Conservation (phyloP, 2,797 vertebrate species). For the Pterois miles region DNA sequence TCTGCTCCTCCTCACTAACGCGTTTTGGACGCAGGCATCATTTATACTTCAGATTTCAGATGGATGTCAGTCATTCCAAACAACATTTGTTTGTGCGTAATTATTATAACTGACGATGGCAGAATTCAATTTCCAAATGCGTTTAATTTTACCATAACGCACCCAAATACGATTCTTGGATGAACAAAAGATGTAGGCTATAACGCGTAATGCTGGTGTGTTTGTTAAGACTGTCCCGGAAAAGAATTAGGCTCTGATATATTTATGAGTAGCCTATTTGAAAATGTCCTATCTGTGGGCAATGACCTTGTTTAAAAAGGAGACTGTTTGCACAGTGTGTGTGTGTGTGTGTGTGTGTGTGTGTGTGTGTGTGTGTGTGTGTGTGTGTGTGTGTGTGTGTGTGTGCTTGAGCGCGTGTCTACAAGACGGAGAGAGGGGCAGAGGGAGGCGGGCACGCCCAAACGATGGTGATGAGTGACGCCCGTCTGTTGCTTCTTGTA, state of each 20-base stretch:
- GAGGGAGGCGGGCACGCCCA: slow-evolving; percentile 72
- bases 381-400: slow-evolving; percentile 13
- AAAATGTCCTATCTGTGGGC: slow-evolving; percentile 50
- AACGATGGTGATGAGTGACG: slow-evolving; percentile 68
- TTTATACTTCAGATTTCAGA: background rate
- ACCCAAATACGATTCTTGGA: background rate
- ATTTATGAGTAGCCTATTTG: slow-evolving; percentile 43
- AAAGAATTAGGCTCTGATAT: slow-evolving; percentile 9
- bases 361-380: slow-evolving; percentile 4
- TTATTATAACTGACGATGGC: background rate
- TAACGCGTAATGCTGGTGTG: background rate
- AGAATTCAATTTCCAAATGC: background rate
- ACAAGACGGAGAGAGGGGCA: slow-evolving; percentile 31
- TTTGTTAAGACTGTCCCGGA: background rate
- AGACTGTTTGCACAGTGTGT: slow-evolving; percentile 24
- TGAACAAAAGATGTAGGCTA: background rate
- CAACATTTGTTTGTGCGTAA: background rate
- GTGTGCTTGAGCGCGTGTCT: slow-evolving; percentile 11
- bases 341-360: slow-evolving; percentile 5
- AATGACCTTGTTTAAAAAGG: slow-evolving; percentile 70
- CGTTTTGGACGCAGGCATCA: background rate
- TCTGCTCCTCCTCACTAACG: slow-evolving; percentile 12
- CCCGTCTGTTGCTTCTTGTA: slow-evolving; percentile 77
- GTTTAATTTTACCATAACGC: background rate
- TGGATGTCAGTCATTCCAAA: background rate